These are phyloP conservation scores for Henricia sp. DNA, from an alignment of 53 echinoderm and acorn worm species.

Conservation along the genomic window DNA sequence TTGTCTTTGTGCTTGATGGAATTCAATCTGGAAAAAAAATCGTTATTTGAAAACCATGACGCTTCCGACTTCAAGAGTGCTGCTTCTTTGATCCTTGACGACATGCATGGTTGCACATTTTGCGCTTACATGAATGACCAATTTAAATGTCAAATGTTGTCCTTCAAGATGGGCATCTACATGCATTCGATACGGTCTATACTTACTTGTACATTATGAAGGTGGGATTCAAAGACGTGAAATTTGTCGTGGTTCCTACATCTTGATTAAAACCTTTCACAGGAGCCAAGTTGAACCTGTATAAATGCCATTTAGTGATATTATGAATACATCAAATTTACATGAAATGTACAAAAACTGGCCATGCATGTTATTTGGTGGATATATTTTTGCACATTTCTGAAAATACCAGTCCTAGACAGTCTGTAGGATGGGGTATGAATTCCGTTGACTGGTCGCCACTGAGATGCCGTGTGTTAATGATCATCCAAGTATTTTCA, in stretches of 20 bases:
- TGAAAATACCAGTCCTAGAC: neutral
- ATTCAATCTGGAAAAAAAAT: conserved; percentile 10
- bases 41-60: neutral
- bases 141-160: no score
- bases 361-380: neutral
- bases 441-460: neutral
- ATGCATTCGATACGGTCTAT: no score
- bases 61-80: neutral
- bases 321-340: neutral
- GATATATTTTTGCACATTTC: neutral
- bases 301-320: no score
- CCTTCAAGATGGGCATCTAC: no score
- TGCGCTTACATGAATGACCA: no score
- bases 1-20: neutral
- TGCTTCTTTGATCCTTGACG: no score
- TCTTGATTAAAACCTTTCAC: conserved; percentile 1
- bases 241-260: conserved; percentile 16
- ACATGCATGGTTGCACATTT: no score
- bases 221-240: conserved; percentile 8
- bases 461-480: neutral
- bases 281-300: conserved; percentile 24
- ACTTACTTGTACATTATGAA: conserved; percentile 12
- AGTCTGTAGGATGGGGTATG: neutral
- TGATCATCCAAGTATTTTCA: no score
- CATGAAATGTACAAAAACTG: neutral